Conservation (phyloP, 2,797 vertebrate genomes). For the Propithecus deckenii region DNA sequence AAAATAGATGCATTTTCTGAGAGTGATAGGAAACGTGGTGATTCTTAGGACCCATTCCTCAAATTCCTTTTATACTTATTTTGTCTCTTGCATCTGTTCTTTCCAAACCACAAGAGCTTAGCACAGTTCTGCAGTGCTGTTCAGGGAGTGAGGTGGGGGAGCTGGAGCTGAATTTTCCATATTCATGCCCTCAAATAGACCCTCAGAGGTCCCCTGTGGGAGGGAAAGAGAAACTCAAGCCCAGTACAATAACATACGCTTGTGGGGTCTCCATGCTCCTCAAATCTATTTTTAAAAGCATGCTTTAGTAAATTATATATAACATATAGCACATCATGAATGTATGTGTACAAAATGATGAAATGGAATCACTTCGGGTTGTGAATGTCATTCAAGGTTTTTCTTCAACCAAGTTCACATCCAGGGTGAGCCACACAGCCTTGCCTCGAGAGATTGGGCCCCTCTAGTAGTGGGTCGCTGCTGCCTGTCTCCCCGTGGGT, state of each 20-base stretch:
- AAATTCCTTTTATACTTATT: conserved; percentile 76
- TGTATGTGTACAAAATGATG: conserved; percentile 76
- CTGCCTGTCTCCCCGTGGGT: neutral
- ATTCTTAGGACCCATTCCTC: conserved; percentile 77
- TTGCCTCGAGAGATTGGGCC: neutral
- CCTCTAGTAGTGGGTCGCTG: neutral
- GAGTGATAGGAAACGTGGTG: conserved; percentile 64
- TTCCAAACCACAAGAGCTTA: conserved; percentile 70
- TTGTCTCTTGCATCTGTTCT: conserved; percentile 70
- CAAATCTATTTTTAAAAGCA: conserved; percentile 79
- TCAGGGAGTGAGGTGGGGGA: conserved; percentile 51
- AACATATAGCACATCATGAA: conserved; percentile 71
- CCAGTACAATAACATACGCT: conserved; percentile 75
- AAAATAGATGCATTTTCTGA: conserved; percentile 73
- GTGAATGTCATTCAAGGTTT: conserved; percentile 45
- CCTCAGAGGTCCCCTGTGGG: conserved; percentile 71
- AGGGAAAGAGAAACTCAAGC: conserved; percentile 68
- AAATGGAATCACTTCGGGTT: conserved; percentile 58
- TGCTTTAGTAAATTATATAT: conserved; percentile 78
- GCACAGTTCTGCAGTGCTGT: conserved; percentile 57
- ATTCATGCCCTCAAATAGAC: conserved; percentile 80
- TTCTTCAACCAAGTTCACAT: neutral
- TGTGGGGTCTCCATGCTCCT: conserved; percentile 72
- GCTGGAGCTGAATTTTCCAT: conserved; percentile 71
- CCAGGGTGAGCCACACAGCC: neutral